Base-by-base conservation (phyloP, 1,140 invertebrate genomes). In the Tetraneura akinire region DNA sequence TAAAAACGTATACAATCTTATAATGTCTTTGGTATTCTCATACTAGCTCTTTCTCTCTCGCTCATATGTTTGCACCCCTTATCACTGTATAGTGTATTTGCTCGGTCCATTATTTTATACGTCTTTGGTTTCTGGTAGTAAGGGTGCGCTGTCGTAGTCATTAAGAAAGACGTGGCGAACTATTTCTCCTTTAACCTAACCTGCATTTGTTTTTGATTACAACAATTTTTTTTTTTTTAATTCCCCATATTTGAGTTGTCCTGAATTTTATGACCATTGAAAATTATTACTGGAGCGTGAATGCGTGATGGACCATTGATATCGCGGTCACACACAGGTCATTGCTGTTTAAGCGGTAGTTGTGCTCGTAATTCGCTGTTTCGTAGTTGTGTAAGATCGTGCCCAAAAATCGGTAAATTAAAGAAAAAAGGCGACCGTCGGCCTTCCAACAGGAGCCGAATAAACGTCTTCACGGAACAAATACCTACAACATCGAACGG, bases 391-490 rank as follows among this genome's bases (percentile, higher is more conserved):
- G 70, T 55, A 29, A 74, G n/a, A 76, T 42, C 53, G 73, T 53
- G 73, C 51, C 3, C 53, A 76, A 76, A 76, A 53, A 76, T 76
- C 53, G 73, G 37, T 76, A 76, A 76, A 76, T 60, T 76, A 76
- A 76, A 76, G 73, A 76, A 76, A 60, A 76, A 76, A 26, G 73
- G 73, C 73, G 73, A 76, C 73, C 73, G 73, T 76, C 73, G 73
- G 73, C 73, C 73, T 76, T 76, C 73, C 73, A 76, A 57, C 73
- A 76, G 73, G 73, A 76, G 73, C 73, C 73, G 73, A 37, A 76
- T 76, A 42, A 76, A 76, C 73, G 73, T 76, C 73, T 53, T 76
- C 73, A 76, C 60, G 73, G 73, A 76, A 76, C 73, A 76, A 60
- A 76, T 76, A 60, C 53, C 73, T 32, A 60, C 73, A 42, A 37